Evolutionary conservation across 2,797 vertebrate species (phyloP).

Genomic region (Spatula versicolor): DNA sequence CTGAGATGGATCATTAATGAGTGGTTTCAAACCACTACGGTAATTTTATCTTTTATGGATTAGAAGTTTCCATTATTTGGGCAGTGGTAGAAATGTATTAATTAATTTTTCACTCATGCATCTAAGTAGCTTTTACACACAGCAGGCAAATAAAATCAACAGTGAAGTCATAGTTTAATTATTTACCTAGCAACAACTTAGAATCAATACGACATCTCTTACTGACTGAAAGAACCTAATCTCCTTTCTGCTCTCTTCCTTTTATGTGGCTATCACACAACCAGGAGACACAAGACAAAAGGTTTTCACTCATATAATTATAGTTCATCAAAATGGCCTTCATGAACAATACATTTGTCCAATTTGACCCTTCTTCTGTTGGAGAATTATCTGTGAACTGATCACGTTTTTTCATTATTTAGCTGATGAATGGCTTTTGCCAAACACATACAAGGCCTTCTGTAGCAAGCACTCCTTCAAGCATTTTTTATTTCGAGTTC

Average conservation of each 20-base stretch:
- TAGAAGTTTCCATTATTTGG: conserved; percentile 27
- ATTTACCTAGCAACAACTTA: conserved; percentile 65
- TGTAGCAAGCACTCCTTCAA: neutral
- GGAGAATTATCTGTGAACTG: conserved; percentile 17
- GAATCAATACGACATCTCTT: conserved; percentile 44
- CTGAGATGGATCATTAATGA: conserved; percentile 14
- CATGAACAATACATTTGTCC: conserved; percentile 34
- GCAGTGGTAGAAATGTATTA: conserved; percentile 50
- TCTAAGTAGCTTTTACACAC: conserved; percentile 53
- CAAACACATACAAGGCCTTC: neutral
- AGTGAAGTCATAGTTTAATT: conserved; percentile 62
- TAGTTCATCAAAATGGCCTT: conserved; percentile 26
- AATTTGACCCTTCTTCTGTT: conserved; percentile 4
- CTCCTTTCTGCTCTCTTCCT: neutral
- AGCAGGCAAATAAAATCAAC: conserved; percentile 62
- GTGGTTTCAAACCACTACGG: conserved; percentile 4
- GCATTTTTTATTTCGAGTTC: neutral
- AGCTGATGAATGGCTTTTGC: conserved; percentile 30
- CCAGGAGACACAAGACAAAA: neutral
- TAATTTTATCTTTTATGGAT: conserved; percentile 58
- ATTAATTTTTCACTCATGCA: conserved; percentile 66
- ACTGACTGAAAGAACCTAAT: neutral
- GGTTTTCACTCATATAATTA: conserved; percentile 33
- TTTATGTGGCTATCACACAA: conserved; percentile 36
- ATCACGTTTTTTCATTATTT: conserved; percentile 37